These are phyloP conservation scores for Leucophenga maculata DNA, from an alignment of 2,888 invertebrate genomes.

Conservation along the genomic window DNA sequence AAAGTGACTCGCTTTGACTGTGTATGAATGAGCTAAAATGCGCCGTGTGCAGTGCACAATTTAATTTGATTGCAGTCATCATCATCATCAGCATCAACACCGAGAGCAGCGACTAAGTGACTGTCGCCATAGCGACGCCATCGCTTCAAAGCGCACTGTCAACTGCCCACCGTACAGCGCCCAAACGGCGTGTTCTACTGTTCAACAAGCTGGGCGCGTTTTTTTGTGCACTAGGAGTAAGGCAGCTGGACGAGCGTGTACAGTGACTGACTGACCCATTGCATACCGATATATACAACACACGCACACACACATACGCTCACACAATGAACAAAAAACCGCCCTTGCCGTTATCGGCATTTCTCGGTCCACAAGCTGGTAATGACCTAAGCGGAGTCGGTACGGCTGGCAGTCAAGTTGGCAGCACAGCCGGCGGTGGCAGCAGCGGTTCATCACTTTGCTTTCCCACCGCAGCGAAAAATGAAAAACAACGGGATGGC, in stretches of 20 bases:
- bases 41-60: slow-evolving; percentile 5
- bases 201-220: too few species aligned
- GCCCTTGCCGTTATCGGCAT: slow-evolving; percentile 68
- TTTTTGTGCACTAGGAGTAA: too few species aligned
- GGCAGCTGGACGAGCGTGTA: too few species aligned
- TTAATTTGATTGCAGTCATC: slow-evolving; percentile 21
- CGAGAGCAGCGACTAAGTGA: not conserved
- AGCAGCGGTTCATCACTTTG: slow-evolving; percentile 44
- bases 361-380: slow-evolving; percentile 50
- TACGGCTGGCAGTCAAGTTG: slow-evolving; percentile 20
- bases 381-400: slow-evolving; percentile 35
- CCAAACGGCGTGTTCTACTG: too few species aligned
- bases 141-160: not conserved
- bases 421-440: slow-evolving; percentile 29
- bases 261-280: too few species aligned
- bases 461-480: slow-evolving; percentile 46
- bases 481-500: slow-evolving; percentile 66
- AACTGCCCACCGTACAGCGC: too few species aligned
- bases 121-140: not conserved
- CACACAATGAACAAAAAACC: slow-evolving; percentile 69
- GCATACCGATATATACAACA: not conserved
- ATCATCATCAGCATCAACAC: too few species aligned
- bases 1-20: too few species aligned
- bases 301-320: not conserved
- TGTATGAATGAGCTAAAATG: not conserved